These are phyloP conservation scores for Drosophila birchii DNA, from an alignment of 2,888 invertebrate genomes.

Conservation along the genomic window DNA sequence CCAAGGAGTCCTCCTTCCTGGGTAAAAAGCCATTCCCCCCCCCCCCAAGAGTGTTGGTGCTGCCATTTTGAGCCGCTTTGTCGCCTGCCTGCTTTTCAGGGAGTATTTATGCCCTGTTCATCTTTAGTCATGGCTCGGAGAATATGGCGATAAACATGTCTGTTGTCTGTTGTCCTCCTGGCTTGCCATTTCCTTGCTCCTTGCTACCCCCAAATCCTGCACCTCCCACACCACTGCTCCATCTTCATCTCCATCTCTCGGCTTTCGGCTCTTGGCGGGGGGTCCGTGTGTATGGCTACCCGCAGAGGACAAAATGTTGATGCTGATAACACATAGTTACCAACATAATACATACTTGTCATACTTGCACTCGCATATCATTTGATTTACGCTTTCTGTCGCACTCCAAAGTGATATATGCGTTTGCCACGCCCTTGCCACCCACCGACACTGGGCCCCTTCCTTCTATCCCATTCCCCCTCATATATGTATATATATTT, in stretches of 20 bases:
- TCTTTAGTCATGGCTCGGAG: constrained; percentile 76
- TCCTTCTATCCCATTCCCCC: background rate
- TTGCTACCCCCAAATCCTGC: no score
- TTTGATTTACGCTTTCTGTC: constrained; percentile 76
- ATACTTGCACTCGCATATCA: constrained; percentile 78
- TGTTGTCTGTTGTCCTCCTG: constrained; percentile 35
- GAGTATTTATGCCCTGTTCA: constrained; percentile 69
- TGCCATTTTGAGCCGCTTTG: constrained; percentile 62
- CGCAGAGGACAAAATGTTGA: constrained; percentile 59
- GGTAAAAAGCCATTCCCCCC: background rate
- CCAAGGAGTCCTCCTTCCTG: background rate
- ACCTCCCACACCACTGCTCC: background rate
- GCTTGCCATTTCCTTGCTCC: background rate
- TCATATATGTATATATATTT: no score
- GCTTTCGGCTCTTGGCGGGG: no score
- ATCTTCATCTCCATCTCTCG: constrained; percentile 14
- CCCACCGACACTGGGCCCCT: background rate
- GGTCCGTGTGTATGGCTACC: constrained; percentile 3
- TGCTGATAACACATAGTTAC: constrained; percentile 74
- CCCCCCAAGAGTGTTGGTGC: background rate
- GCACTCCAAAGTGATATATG: constrained; percentile 72
- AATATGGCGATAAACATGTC: constrained; percentile 79
- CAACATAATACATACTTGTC: constrained; percentile 77
- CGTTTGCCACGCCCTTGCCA: constrained; percentile 52
- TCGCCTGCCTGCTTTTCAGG: constrained; percentile 67